Evolutionary conservation across 2,113 vertebrate species (phyloP).

Genomic region (Centropristis striata): DNA sequence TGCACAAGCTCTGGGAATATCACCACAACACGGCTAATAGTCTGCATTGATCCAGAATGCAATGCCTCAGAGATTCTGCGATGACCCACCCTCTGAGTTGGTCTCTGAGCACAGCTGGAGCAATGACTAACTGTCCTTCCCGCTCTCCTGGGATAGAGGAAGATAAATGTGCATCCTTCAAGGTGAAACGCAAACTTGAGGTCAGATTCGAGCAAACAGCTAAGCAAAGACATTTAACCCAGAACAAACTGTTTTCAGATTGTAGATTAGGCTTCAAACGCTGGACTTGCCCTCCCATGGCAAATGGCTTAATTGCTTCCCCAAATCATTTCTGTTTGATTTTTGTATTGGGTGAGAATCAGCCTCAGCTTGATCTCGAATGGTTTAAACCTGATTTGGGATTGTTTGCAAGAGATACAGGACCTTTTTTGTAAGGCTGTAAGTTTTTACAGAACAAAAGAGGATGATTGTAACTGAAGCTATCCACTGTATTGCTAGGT

Average conservation of each 20-base stretch:
- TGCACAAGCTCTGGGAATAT: slow-evolving; percentile 39
- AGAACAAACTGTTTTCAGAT: slow-evolving; percentile 46
- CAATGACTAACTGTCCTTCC: slow-evolving; percentile 49
- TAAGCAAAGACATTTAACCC: slow-evolving; percentile 38
- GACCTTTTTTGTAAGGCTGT: not conserved
- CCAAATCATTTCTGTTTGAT: slow-evolving; percentile 24
- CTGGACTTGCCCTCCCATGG: not conserved
- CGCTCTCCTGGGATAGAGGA: slow-evolving; percentile 2
- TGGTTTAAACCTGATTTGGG: not conserved
- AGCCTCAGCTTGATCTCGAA: not conserved
- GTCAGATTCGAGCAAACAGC: slow-evolving; percentile 28
- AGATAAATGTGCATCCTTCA: slow-evolving; percentile 52
- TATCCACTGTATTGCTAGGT: not conserved
- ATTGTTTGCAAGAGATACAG: slow-evolving; percentile 7
- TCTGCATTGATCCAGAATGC: slow-evolving; percentile 61
- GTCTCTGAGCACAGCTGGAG: slow-evolving; percentile 18
- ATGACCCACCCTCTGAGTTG: slow-evolving; percentile 10
- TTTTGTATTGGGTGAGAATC: slow-evolving; percentile 23
- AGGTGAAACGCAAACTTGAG: slow-evolving; percentile 36
- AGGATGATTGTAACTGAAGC: not conserved
- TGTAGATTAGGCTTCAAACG: slow-evolving; percentile 1
- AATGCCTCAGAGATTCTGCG: slow-evolving; percentile 30
- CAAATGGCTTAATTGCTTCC: not conserved
- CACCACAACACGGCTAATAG: slow-evolving; percentile 41
- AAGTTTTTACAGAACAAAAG: slow-evolving; percentile 29